Base-by-base conservation (phyloP, 2,113 vertebrate genomes). In the Tragulus kanchil region DNA sequence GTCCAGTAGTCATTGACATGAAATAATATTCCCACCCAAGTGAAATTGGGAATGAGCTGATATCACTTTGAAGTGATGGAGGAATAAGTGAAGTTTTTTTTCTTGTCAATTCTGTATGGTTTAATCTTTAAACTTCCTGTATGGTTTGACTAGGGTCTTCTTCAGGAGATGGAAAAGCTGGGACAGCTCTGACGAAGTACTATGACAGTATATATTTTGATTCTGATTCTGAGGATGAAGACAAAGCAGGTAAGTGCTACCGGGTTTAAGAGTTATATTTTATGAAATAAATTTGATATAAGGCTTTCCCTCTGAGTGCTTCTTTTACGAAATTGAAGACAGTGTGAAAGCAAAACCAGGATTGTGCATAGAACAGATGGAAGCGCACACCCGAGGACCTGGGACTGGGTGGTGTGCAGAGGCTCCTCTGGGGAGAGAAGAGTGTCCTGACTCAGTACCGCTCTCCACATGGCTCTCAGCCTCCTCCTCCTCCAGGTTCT, bases 191-290 rank as follows among this genome's bases (percentile, higher is more conserved):
- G 17, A 90, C 92, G 85, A 96, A 97, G 86, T 98, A 99, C 97
- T 99, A 99, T 28, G 99, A 99, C 92, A 98, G 99, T 19, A 90
- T 99, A 90, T 99, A 99, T 98, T 99, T 99, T 95, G 99, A 99
- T 98, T 99, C 99, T 48, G 99, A 99, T 98, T 99, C 99, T 8
- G 99, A 99, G 85, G 99, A 99, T 42, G 99, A 99, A 96, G 99
- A 99, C 61, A 99, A 99, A 84, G 94, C 2, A 95, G 98, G 98
- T 98, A 98, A 98, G 69, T 83, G 50, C 52, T 84, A 86, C 6
- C 16, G 58, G 78, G 26, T 28, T 89, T 88, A 87, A 50, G 23
- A 42, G 82, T 94, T 94, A 16, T 16, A 89, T 67, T 95, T 92
- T 92, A 86, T 90, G 69, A 58, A 69, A n/a, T 64, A 96, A 61